Evolutionary conservation across 2,113 vertebrate genomes (phyloP).

Genomic region (Bos indicus): DNA sequence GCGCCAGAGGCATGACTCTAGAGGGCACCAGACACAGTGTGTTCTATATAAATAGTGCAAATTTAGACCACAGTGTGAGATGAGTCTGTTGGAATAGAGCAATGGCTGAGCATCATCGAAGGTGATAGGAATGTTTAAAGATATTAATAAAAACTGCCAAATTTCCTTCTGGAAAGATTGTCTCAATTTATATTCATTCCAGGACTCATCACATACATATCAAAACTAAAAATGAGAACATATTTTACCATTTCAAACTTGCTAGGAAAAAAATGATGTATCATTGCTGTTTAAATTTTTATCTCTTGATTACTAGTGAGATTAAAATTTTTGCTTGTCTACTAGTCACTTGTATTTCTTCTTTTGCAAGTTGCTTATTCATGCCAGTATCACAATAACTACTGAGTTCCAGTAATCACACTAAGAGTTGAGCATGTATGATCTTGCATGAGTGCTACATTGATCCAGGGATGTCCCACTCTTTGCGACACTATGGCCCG

Average conservation of each 20-base stretch:
- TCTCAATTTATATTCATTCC: not conserved
- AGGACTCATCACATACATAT: not conserved
- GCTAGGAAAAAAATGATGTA: not conserved
- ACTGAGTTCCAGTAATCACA: not conserved
- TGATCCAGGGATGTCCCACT: not conserved
- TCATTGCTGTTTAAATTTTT: not conserved
- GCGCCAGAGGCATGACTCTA: not conserved
- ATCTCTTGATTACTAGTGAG: not conserved
- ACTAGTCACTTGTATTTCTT: slow-evolving; percentile 3
- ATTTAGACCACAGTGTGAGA: not conserved
- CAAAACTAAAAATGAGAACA: not conserved
- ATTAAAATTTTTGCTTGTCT: not conserved
- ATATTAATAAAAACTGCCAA: not conserved
- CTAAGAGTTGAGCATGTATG: not conserved
- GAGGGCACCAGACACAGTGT: not conserved
- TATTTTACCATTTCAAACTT: slow-evolving; percentile 16
- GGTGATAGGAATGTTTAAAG: not conserved
- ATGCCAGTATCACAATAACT: not conserved
- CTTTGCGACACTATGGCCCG: accelerated
- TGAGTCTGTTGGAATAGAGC: not conserved
- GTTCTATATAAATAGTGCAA: not conserved
- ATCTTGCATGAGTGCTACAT: not conserved
- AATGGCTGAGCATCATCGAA: not conserved
- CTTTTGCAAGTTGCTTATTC: not conserved
- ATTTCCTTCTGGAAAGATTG: not conserved